Conservation (phyloP, 2,113 vertebrate species). For the Oreochromis tanganicae region DNA sequence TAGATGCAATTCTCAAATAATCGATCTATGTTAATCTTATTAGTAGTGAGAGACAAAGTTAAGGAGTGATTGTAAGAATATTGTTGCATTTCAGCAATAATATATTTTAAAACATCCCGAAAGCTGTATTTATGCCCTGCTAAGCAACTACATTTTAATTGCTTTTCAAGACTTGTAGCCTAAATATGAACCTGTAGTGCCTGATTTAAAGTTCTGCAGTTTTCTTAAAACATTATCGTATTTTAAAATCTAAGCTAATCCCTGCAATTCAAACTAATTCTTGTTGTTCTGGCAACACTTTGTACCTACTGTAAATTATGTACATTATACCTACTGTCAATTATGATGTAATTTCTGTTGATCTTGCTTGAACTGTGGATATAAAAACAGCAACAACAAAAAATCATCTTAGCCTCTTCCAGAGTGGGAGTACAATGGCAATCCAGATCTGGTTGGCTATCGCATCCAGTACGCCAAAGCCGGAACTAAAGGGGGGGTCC, state of each 20-base stretch:
- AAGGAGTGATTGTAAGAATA: not conserved
- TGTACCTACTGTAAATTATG: slow-evolving; percentile 4
- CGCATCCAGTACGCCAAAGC: slow-evolving; percentile 80
- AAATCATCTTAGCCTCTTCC: slow-evolving; percentile 82
- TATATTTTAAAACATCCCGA: not conserved
- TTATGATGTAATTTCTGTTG: slow-evolving; percentile 20
- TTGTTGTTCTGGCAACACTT: not conserved
- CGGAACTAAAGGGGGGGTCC: slow-evolving; percentile 73
- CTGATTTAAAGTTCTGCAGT: not conserved
- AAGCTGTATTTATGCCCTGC: not conserved
- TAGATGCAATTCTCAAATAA: not conserved
- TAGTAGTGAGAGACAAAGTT: not conserved
- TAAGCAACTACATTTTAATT: not conserved
- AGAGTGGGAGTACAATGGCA: slow-evolving; percentile 95
- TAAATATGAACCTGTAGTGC: not conserved
- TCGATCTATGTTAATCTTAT: not conserved
- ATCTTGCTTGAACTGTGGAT: not conserved
- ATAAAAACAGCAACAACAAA: not conserved
- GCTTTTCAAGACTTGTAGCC: not conserved
- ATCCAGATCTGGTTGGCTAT: slow-evolving; percentile 91
- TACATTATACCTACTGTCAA: not conserved
- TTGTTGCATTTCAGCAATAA: not conserved
- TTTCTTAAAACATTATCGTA: not conserved
- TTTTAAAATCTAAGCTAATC: slow-evolving; percentile 1
- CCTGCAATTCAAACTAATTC: not conserved